Evolutionary conservation across 1,140 invertebrate species (phyloP).

Genomic region (Eciton burchellii): DNA sequence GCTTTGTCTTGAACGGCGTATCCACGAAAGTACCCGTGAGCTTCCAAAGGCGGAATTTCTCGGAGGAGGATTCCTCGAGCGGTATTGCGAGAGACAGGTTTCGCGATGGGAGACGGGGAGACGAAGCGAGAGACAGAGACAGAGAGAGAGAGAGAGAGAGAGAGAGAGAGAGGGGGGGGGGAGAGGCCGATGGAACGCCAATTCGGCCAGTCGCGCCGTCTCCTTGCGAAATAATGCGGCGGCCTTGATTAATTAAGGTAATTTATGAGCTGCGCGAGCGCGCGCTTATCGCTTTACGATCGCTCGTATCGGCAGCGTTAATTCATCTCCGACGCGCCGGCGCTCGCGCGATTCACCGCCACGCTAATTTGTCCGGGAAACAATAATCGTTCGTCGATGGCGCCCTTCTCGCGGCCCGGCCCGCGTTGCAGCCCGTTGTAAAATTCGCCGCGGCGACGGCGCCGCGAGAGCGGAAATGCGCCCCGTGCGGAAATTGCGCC

Average conservation of each 20-base stretch:
- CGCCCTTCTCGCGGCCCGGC: slow-evolving; percentile 46
- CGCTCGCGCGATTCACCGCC: slow-evolving; percentile 50
- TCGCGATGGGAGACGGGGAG: background rate
- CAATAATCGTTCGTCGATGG: slow-evolving; percentile 55
- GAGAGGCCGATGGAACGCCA: background rate
- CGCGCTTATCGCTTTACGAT: slow-evolving; percentile 55
- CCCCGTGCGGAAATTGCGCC: slow-evolving; percentile 18
- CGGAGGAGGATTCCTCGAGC: slow-evolving; percentile 37
- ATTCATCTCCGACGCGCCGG: slow-evolving; percentile 38
- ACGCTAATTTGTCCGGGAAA: slow-evolving; percentile 56
- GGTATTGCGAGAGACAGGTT: slow-evolving; percentile 12
- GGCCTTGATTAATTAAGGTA: slow-evolving; percentile 48
- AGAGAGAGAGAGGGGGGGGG: background rate
- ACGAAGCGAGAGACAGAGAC: background rate
- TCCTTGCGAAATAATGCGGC: slow-evolving; percentile 35
- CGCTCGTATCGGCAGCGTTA: slow-evolving; percentile 54
- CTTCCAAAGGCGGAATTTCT: slow-evolving; percentile 50
- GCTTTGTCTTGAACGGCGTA: slow-evolving; percentile 54
- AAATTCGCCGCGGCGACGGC: slow-evolving; percentile 15
- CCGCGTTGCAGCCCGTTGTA: no score
- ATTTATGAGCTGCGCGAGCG: slow-evolving; percentile 38
- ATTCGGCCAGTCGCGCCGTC: background rate
- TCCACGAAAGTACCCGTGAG: slow-evolving; percentile 29
- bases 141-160: background rate
- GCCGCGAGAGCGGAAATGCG: background rate